A percentile compares a stretch with the other conserved stretches of the same genome.
Conservation (phyloP, 64 coral and sea anemone species). For the Cladopsammia gracilis region DNA sequence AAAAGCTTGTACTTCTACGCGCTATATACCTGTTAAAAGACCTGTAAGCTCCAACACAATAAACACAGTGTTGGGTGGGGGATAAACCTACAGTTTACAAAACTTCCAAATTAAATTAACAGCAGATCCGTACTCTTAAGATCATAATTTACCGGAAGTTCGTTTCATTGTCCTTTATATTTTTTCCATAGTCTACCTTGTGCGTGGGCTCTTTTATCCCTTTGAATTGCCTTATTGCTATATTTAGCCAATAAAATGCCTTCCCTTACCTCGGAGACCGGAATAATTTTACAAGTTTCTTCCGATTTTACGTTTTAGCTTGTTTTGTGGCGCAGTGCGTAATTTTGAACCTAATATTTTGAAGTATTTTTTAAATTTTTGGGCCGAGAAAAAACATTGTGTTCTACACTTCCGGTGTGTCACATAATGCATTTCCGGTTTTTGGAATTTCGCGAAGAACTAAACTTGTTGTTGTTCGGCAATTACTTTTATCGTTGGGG, state of each 20-base stretch:
- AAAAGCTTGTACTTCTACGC: not conserved
- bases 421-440: not conserved
- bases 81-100: not conserved
- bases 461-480: not conserved
- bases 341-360: too few species aligned
- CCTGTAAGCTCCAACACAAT: not conserved
- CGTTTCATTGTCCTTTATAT: not conserved
- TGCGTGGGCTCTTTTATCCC: not conserved
- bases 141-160: not conserved
- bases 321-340: too few species aligned
- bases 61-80: not conserved
- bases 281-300: not conserved
- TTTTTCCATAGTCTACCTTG: not conserved
- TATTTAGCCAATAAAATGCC: not conserved
- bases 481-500: not conserved
- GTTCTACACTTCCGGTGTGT: not conserved
- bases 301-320: too few species aligned
- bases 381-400: too few species aligned
- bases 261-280: not conserved
- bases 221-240: not conserved
- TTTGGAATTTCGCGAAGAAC: not conserved
- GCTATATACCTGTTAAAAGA: not conserved
- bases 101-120: not conserved
- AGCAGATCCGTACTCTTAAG: not conserved
- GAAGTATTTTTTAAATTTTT: too few species aligned